Conservation (phyloP, 1,140 invertebrate genomes). For the Meloidogyne chitwoodi region DNA sequence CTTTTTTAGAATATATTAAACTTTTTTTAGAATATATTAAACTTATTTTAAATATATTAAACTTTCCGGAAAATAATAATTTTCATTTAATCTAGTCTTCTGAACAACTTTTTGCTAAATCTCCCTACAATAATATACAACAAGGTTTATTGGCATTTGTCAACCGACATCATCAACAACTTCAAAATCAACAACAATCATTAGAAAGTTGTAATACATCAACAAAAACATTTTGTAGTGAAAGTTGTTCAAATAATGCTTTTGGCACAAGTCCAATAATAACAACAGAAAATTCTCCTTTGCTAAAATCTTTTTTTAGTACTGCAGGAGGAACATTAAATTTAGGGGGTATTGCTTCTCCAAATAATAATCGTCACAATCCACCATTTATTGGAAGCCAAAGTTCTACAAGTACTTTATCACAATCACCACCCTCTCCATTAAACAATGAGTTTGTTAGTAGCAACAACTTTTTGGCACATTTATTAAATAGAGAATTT, state of each 20-base stretch:
- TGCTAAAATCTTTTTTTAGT: background rate
- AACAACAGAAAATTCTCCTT: background rate
- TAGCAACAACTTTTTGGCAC: background rate
- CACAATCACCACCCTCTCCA: background rate
- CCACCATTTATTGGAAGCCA: background rate
- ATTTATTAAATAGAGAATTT: background rate
- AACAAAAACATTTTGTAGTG: background rate
- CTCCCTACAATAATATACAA: slow-evolving; percentile 26
- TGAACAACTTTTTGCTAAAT: background rate
- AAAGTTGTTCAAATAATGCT: background rate
- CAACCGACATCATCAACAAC: slow-evolving; percentile 33
- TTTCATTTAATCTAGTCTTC: slow-evolving; percentile 14
- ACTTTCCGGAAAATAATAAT: background rate
- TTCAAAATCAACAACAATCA: slow-evolving; percentile 10
- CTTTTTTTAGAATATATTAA: too few relatives aligned
- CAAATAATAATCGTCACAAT: background rate
- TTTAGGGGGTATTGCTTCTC: background rate
- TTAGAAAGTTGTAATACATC: background rate
- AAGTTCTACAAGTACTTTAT: background rate
- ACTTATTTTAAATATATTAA: background rate
- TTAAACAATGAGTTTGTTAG: background rate
- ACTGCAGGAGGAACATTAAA: background rate
- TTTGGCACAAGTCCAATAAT: background rate
- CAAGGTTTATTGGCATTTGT: slow-evolving; percentile 50
- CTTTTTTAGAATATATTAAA: too few relatives aligned